These are phyloP conservation scores for Acheta domesticus DNA, from an alignment of 2,888 invertebrate species.

Conservation along the genomic window DNA sequence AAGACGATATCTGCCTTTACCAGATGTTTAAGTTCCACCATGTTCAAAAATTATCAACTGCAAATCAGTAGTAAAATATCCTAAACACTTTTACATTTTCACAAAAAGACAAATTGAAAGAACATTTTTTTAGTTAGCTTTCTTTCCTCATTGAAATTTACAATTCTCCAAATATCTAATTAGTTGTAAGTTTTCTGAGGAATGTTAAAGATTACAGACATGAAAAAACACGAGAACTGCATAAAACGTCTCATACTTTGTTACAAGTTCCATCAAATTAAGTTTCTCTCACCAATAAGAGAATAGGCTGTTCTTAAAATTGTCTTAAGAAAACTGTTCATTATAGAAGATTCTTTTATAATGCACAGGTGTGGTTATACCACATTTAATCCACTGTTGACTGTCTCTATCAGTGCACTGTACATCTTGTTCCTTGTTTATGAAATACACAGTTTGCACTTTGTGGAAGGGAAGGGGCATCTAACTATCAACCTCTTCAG, in stretches of 20 bases:
- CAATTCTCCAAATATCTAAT: constrained; percentile 24
- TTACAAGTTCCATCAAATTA: constrained; percentile 31
- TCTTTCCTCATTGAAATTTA: constrained; percentile 26
- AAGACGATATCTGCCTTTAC: constrained; percentile 5
- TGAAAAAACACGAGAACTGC: constrained; percentile 35
- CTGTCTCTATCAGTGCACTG: constrained; percentile 27
- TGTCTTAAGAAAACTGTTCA: constrained; percentile 29
- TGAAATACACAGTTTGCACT: constrained; percentile 29
- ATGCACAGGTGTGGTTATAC: constrained; percentile 29
- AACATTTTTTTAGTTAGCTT: constrained; percentile 19
- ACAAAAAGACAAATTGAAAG: constrained; percentile 37
- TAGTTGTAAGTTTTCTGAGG: constrained; percentile 32
- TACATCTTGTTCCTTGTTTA: constrained; percentile 22
- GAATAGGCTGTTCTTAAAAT: constrained; percentile 32
- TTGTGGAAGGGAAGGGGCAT: constrained; percentile 23
- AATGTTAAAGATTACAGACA: constrained; percentile 37
- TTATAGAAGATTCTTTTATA: constrained; percentile 26
- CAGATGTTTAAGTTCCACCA: not conserved
- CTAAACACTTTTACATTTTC: constrained; percentile 48
- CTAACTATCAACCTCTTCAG: constrained; percentile 18
- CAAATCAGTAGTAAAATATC: constrained; percentile 53
- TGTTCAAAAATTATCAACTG: constrained; percentile 42
- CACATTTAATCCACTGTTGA: constrained; percentile 27
- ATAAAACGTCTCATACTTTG: constrained; percentile 26
- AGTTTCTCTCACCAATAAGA: constrained; percentile 29